Evolutionary conservation across 2,797 vertebrate species (phyloP), one percentile per base, ranked within the genome.

Genomic region (Acrossocheilus fasciatus): DNA sequence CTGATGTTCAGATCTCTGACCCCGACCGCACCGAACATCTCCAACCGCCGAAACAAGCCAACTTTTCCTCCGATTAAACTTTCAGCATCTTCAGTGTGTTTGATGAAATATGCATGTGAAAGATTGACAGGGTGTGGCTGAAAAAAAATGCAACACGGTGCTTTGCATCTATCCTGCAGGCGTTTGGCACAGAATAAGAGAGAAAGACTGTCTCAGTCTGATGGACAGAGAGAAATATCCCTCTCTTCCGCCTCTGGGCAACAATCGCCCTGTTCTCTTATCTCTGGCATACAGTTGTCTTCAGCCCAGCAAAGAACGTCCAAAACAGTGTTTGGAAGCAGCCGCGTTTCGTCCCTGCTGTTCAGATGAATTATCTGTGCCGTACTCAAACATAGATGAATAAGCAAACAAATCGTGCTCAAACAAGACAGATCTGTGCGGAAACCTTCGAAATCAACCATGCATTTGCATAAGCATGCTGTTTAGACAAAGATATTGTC

Each of bases 31-130:
- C n/a, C 1, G 1, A 77, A 18, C 73, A 80, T 36, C 52, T 72
- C 54, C 39, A 72, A 50, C n/a, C n/a, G 1, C 18, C 4, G 6
- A 23, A 52, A 68, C 82, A n/a, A 52, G 57, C 14, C 14, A 66
- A 85, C 64, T 80, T n/a, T 20, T n/a, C 1, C 50, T 14, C 30
- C 4, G 47, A 69, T 45, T 54, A n/a, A 80, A 47, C 76, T 47
- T 59, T 36, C 76, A 30, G 77, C 68, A 39, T 62, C 36, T 26
- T 62, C 52, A 39, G 14, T 12, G n/a, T 17, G 41, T 86, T 70
- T 87, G 79, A 85, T 89, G 73, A 85, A 87, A 82, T 82, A 85
- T 87, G 52, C 78, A 87, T 30, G 82, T 30, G 50, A 18, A 70
- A 70, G 88, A 89, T 30, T 26, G 59, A 83, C 52, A 36, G 41